Conservation (phyloP, 2,888 invertebrate species). For the Laothoe populi region DNA sequence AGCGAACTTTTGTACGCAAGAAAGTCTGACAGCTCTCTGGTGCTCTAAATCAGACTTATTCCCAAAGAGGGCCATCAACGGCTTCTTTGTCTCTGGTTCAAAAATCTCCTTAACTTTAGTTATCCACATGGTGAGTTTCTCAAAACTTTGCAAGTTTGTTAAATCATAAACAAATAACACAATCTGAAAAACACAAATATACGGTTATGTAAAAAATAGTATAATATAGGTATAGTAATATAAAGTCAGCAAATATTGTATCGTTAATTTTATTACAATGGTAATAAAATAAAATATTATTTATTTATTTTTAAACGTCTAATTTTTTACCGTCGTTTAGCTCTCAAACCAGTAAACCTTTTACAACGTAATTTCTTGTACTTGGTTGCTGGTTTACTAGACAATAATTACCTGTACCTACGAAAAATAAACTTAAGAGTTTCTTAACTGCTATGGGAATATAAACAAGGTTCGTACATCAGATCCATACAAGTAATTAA, state of each 20-base stretch:
- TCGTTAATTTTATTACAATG: too few species aligned
- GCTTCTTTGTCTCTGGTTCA: constrained; percentile 73
- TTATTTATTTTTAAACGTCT: too few species aligned
- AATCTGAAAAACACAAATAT: constrained; percentile 81
- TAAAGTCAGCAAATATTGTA: too few species aligned
- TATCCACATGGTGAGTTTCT: constrained; percentile 90
- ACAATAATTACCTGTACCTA: too few species aligned
- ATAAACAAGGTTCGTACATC: constrained; percentile 84
- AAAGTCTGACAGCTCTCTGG: constrained; percentile 87
- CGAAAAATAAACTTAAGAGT: too few species aligned
- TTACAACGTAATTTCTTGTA: too few species aligned
- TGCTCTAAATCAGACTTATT: constrained; percentile 91
- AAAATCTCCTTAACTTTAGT: constrained; percentile 76
- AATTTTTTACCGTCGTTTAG: too few species aligned
- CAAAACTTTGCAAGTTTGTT: constrained; percentile 92
- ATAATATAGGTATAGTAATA: too few species aligned
- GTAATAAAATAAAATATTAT: too few species aligned
- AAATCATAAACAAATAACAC: constrained; percentile 93
- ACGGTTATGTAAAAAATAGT: neutral
- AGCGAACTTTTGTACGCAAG: constrained; percentile 87
- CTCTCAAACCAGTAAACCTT: too few species aligned
- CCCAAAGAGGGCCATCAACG: constrained; percentile 86
- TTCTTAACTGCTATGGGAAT: too few species aligned
- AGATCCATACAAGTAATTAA: constrained; percentile 88
- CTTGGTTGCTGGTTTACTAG: too few species aligned